Base-by-base conservation (phyloP, 2,888 invertebrate species). In the Lasius fuliginosus region DNA sequence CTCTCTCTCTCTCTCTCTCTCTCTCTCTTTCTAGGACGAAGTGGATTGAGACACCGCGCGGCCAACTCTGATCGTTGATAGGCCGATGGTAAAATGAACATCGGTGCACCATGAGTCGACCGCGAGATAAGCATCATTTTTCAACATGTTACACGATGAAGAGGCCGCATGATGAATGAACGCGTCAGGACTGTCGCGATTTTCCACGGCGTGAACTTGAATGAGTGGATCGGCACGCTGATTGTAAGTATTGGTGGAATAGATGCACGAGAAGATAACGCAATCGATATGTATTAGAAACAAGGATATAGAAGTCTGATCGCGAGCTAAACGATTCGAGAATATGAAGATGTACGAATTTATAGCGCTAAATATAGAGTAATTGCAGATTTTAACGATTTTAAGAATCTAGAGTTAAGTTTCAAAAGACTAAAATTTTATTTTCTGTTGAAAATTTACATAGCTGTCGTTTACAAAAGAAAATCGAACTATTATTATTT, bases 81-180 rank as follows among this genome's bases (percentile, higher is more conserved):
- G 82, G 87, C 83, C 85, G 87, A 92, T 89, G 89, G 88, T 89
- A 86, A 91, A 92, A 91, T 84, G 91, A 88, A 90, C 88, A 89
- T 76, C 82, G 88, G 85, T 84, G 86, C 58, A 58, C 75, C 53
- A 67, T 84, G 86, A 90, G 87, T 84, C 53, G 82, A 68, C 85
- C 83, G 71, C 36, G 65, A 91, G 91, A 91, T 90, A 91, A 90
- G 75, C 68, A 91, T 91, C 91, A 90, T 90, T 91, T 91, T 91
- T 91, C 90, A 91, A 85, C 87, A 87, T 76, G 85, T 83, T 86
- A 84, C 86, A 82, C 82, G 87, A 76, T 60, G 83, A 84, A 67
- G 67, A 65, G 62, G n/a, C 83, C 67, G 86, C 49, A 75, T 91
- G 91, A 90, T 90, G 85, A 89, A 90, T 90, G 91, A 88, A 69